phyloP scores from a whole-genome alignment of 2,888 invertebrate genomes.

The Eumerus sabulonum region DNA sequence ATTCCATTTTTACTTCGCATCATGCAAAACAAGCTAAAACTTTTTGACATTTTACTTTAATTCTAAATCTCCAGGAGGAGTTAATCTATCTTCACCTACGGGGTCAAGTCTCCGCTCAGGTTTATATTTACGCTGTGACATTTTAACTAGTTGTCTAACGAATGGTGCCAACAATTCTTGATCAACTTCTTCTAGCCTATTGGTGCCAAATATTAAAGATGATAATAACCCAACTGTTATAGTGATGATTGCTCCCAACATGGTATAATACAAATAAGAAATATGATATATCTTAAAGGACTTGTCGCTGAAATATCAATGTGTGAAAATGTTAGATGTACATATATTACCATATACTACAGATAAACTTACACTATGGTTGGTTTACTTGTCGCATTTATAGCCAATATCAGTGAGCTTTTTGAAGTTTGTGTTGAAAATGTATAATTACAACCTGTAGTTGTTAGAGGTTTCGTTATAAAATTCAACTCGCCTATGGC shows the following conservation, averaged over 20 bases:
- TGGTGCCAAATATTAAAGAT: constrained; percentile 80
- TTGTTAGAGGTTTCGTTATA: constrained; percentile 80
- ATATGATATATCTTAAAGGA: constrained; percentile 82
- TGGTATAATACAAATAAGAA: constrained; percentile 89
- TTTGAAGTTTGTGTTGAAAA: constrained; percentile 72
- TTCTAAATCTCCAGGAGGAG: not conserved
- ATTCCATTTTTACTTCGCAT: too few relatives aligned
- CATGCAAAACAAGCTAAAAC: too few relatives aligned
- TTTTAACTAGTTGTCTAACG: constrained; percentile 81
- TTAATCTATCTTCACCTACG: constrained; percentile 23
- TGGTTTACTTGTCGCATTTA: constrained; percentile 73
- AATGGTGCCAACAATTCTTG: constrained; percentile 85
- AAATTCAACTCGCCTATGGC: constrained; percentile 79
- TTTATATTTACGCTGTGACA: constrained; percentile 21
- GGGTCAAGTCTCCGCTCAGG: constrained; percentile 6
- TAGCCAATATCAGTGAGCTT: constrained; percentile 71
- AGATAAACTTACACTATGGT: constrained; percentile 66
- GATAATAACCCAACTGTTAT: constrained; percentile 80
- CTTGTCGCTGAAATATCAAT: constrained; percentile 69
- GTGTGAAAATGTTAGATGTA: not conserved
- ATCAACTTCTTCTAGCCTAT: constrained; percentile 81
- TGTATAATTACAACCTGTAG: constrained; percentile 80
- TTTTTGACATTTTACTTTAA: not conserved
- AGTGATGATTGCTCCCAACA: constrained; percentile 82
- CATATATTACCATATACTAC: not conserved